Evolutionary conservation across 2,113 vertebrate species (phyloP).

Genomic region (Acanthochromis polyacanthus): DNA sequence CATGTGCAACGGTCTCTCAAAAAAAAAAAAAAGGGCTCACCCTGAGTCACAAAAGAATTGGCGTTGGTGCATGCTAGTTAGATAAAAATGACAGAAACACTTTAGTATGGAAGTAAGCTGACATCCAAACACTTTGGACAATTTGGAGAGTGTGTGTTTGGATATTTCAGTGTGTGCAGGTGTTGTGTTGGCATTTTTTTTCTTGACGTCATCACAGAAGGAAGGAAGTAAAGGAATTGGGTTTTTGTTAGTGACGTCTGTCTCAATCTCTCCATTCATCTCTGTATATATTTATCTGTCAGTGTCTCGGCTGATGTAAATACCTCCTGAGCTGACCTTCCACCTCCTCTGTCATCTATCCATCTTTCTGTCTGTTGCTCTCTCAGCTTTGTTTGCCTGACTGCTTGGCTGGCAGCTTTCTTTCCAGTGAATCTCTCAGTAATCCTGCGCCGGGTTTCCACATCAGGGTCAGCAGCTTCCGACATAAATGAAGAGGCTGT

Average conservation of each 20-base stretch:
- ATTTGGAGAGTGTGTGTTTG: slow-evolving; percentile 7
- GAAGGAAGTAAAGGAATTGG: not conserved
- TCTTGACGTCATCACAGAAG: slow-evolving; percentile 20
- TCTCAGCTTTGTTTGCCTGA: slow-evolving; percentile 49
- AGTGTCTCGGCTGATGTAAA: slow-evolving; percentile 3
- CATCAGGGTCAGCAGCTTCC: not conserved
- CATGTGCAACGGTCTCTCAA: not conserved
- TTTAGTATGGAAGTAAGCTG: not conserved
- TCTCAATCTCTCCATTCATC: slow-evolving; percentile 26
- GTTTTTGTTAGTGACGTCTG: not conserved
- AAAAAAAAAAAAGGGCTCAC: slow-evolving; percentile 1
- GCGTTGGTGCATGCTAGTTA: too few relatives aligned
- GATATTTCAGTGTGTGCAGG: not conserved
- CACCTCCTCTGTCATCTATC: slow-evolving; percentile 23
- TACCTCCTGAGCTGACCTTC: slow-evolving; percentile 49
- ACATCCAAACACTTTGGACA: not conserved
- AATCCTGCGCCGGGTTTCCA: slow-evolving; percentile 12
- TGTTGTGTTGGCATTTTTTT: slow-evolving; percentile 39
- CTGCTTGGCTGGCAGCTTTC: slow-evolving; percentile 14
- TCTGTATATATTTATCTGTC: slow-evolving; percentile 26
- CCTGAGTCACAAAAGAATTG: not conserved
- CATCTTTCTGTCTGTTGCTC: slow-evolving; percentile 32
- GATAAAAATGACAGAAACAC: too few relatives aligned
- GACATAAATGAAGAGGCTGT: not conserved
- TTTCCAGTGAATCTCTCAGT: slow-evolving; percentile 8